Evolutionary conservation across 2,888 invertebrate genomes (phyloP), one percentile per base, ranked within the genome.

Genomic region (Epsilonema sp.): DNA sequence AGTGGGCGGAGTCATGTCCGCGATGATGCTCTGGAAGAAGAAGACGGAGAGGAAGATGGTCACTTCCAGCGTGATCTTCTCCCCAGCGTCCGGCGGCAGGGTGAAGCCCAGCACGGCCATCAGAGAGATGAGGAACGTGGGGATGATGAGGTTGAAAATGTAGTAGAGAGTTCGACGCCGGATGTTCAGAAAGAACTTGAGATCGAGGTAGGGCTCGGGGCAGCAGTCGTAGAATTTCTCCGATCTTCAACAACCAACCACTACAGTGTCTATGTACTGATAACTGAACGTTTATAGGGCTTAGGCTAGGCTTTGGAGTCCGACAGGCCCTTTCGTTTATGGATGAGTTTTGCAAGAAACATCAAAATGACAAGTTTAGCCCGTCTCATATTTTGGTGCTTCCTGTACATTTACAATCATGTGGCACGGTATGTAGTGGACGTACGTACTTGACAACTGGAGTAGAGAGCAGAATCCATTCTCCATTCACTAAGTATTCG

Each of bases 91-190:
- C 57, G 92, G 92, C 61, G 94, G 94, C 67, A 94, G 74, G 56
- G 90, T 89, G 75, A 94, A 97, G 60, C 90, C 89, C 60, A 97
- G 76, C 58, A 94, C 78, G 54, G 94, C 89, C 90, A 97, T 90
- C 58, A 90, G 89, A 60, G 92, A 89, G 67, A 97, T 92, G 68
- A 94, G 78, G 64, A 94, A 87, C 70, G 92, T 92, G 58, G 94
- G 94, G 67, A 94, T 87, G 71, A 94, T 92, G 66, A 94, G 78
- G 75, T 97, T 97, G 77, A 94, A 89, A 75, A 90, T 90, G 74
- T 94, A 94, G 76, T 94, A 94, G 59, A 94, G 78, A 51, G 92
- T 92, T 66, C 92, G 79, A 64, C 94, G 78, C 61, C 90, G 78
- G 69, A 94, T 89, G 70, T 84, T 82, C 64, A 94, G 85, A 64